phyloP scores from a whole-genome alignment of 2,113 vertebrate species.

The Zosterops borbonicus region DNA sequence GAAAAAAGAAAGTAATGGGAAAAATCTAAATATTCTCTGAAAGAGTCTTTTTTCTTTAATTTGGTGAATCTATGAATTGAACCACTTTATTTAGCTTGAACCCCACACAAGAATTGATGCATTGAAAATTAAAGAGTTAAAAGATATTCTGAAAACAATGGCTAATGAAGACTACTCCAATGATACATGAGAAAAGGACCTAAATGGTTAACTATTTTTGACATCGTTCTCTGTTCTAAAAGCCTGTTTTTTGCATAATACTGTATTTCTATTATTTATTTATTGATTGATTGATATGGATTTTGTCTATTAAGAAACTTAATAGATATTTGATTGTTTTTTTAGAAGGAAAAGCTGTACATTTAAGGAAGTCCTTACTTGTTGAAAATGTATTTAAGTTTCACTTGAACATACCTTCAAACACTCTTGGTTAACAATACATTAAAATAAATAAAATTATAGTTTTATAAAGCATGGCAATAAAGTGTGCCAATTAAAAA shows the following conservation, averaged over 20 bases:
- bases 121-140: background rate
- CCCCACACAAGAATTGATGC: background rate
- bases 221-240: background rate
- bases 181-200: background rate
- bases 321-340: background rate
- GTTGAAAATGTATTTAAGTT: background rate
- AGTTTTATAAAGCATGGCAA: background rate
- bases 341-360: background rate
- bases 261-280: background rate
- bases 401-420: background rate
- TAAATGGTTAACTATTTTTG: background rate
- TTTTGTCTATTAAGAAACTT: background rate
- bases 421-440: background rate
- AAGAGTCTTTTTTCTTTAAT: background rate
- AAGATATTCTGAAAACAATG: background rate
- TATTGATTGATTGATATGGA: background rate
- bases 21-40: background rate
- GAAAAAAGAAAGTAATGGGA: background rate
- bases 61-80: background rate
- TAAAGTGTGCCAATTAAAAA: background rate
- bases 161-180: background rate
- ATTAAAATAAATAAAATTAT: background rate
- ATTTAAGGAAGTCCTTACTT: background rate
- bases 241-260: background rate
- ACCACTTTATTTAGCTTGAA: background rate